Percentiles rank a stretch among this genome's conserved stretches.
phyloP scores from a whole-genome alignment of 2,888 invertebrate genomes.

The Lypha dubia region DNA sequence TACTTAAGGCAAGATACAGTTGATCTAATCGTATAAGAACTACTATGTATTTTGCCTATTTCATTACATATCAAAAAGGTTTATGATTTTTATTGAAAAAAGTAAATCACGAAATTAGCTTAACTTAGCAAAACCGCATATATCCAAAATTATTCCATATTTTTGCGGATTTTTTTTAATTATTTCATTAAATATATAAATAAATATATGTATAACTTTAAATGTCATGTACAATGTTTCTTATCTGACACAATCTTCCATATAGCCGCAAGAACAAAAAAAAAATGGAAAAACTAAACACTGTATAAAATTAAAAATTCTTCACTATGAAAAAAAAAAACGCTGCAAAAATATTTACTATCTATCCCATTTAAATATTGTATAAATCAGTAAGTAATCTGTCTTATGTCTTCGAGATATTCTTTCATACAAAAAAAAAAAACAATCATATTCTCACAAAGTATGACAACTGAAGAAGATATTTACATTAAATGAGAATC shows the following conservation, averaged over 20 bases:
- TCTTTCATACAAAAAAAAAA: neutral
- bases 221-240: neutral
- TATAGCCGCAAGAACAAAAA: constrained; percentile 11
- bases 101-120: too few species aligned
- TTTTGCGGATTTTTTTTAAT: neutral
- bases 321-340: neutral
- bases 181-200: too few species aligned
- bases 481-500: constrained; percentile 3
- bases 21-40: too few species aligned
- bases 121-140: too few species aligned
- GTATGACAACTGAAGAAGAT: neutral
- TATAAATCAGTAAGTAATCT: constrained; percentile 9
- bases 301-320: constrained; percentile 1
- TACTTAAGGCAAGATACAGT: neutral
- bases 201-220: neutral
- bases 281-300: neutral
- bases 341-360: neutral
- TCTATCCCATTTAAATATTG: constrained; percentile 18
- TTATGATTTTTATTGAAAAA: too few species aligned
- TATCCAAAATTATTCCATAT: neutral
- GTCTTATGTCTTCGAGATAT: constrained; percentile 12
- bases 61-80: too few species aligned
- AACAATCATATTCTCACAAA: neutral
- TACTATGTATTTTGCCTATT: too few species aligned
- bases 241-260: constrained; percentile 46